Conservation (phyloP, 2,113 vertebrate species). For the Trematomus loennbergii region DNA sequence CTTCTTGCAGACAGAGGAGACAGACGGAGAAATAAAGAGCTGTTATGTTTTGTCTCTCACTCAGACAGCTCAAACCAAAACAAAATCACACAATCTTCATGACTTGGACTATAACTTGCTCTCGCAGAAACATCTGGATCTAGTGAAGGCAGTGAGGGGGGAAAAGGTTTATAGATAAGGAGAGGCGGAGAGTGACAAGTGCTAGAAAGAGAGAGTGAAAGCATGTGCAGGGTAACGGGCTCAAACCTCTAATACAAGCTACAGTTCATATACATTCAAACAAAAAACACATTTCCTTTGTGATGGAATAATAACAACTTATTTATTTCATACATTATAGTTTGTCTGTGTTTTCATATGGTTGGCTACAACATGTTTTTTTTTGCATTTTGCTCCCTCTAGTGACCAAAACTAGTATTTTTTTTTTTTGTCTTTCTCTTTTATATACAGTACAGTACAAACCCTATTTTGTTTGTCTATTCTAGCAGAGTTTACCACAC, state of each 20-base stretch:
- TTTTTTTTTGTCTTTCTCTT: no score
- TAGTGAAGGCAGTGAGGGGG: conserved; percentile 63
- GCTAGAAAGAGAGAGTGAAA: conserved; percentile 50
- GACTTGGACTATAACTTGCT: conserved; percentile 38
- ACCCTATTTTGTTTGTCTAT: conserved; percentile 33
- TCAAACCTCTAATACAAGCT: neutral
- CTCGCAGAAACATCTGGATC: conserved; percentile 75
- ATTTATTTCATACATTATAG: neutral
- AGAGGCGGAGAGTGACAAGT: conserved; percentile 68
- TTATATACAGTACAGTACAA: no score
- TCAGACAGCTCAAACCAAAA: conserved; percentile 73
- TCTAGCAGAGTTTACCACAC: conserved; percentile 91
- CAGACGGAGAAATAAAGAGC: conserved; percentile 31
- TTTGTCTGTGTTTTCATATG: neutral
- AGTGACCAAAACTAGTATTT: conserved; percentile 31
- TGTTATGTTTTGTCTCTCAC: conserved; percentile 66
- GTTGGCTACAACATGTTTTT: no score
- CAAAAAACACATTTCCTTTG: neutral
- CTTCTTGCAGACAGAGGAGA: conserved; percentile 25
- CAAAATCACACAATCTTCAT: conserved; percentile 68
- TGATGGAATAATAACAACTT: neutral
- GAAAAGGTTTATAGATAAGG: conserved; percentile 52
- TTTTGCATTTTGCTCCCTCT: conserved; percentile 43
- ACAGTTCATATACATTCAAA: neutral
- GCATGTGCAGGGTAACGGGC: conserved; percentile 18